phyloP scores from a whole-genome alignment of 2,888 invertebrate species.

The Serripes groenlandicus region DNA sequence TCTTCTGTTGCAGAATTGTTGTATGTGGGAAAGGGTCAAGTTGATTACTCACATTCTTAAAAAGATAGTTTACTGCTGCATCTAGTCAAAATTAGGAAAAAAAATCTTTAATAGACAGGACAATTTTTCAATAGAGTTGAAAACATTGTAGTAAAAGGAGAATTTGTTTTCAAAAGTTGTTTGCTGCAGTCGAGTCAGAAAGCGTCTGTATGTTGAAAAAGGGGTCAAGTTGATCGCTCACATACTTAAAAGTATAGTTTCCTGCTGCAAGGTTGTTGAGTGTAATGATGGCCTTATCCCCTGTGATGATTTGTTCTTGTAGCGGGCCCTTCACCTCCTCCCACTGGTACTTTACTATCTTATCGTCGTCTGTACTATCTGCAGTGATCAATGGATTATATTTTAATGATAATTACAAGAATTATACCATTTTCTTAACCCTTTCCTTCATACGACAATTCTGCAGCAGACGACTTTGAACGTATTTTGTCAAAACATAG shows the following conservation, averaged over 20 bases:
- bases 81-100: too few relatives aligned
- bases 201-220: neutral
- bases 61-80: neutral
- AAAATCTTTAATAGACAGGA: too few relatives aligned
- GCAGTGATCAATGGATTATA: too few relatives aligned
- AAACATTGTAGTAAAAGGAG: neutral
- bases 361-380: conserved; percentile 93
- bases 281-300: conserved; percentile 93
- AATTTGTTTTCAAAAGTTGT: neutral
- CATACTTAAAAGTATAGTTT: conserved; percentile 86
- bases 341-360: conserved; percentile 96
- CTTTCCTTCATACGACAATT: too few relatives aligned
- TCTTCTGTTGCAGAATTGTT: too few relatives aligned
- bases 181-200: neutral
- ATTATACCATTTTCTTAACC: too few relatives aligned
- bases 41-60: neutral
- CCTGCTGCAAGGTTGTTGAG: conserved; percentile 95
- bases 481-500: too few relatives aligned
- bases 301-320: conserved; percentile 89
- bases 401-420: too few relatives aligned
- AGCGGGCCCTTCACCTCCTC: conserved; percentile 95
- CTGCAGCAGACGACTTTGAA: too few relatives aligned
- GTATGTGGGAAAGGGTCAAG: too few relatives aligned
- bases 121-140: too few relatives aligned
- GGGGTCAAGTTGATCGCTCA: conserved; percentile 7